Percentiles rank a stretch among this genome's conserved stretches.
Evolutionary conservation across 2,797 vertebrate genomes (phyloP).

Genomic region (Sphaeramia orbicularis): DNA sequence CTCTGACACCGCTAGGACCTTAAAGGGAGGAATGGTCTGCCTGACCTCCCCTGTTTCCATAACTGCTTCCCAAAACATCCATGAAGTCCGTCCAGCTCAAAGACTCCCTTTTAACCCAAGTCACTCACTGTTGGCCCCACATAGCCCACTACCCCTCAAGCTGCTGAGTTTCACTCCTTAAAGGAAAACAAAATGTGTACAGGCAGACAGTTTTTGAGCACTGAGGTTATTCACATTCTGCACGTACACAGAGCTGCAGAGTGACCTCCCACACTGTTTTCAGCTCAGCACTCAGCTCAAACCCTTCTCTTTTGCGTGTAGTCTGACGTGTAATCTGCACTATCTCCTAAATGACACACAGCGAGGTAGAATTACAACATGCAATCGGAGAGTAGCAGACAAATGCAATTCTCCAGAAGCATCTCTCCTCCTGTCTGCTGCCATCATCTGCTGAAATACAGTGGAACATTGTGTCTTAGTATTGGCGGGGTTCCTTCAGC

Average conservation of each 20-base stretch:
- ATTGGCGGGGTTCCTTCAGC: slow-evolving; percentile 38
- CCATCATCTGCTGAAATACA: slow-evolving; percentile 59
- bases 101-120: slow-evolving; percentile 76
- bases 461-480: slow-evolving; percentile 65
- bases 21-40: slow-evolving; percentile 49
- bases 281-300: slow-evolving; percentile 39
- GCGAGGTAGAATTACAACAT: slow-evolving; percentile 56
- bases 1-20: slow-evolving; percentile 62
- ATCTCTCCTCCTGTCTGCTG: slow-evolving; percentile 30
- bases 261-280: slow-evolving; percentile 66
- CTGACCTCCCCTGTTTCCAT: slow-evolving; percentile 67
- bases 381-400: slow-evolving; percentile 32
- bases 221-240: slow-evolving; percentile 68
- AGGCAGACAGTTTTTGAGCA: slow-evolving; percentile 48
- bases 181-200: slow-evolving; percentile 69
- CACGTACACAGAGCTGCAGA: slow-evolving; percentile 70
- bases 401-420: slow-evolving; percentile 40
- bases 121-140: slow-evolving; percentile 33
- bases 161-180: slow-evolving; percentile 63
- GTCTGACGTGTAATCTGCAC: slow-evolving; percentile 49
- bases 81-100: slow-evolving; percentile 74
- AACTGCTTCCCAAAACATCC: slow-evolving; percentile 71
- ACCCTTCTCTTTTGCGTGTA: slow-evolving; percentile 19
- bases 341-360: slow-evolving; percentile 59
- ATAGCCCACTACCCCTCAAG: slow-evolving; percentile 40